Base-by-base conservation (phyloP, 2,888 invertebrate genomes). In the Amitus sp. region DNA sequence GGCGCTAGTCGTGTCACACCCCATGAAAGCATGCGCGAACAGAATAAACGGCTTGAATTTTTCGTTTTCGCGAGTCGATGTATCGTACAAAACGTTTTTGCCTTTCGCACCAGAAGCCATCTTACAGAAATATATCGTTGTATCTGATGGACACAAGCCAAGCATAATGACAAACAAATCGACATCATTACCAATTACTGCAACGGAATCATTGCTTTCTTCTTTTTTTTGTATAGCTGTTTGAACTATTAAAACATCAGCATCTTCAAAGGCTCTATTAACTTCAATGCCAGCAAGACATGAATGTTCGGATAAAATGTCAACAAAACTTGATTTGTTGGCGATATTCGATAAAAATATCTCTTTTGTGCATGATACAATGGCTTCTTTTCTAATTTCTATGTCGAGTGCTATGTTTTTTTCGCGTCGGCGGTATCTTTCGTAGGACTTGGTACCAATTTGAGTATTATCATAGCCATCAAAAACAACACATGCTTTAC, bases 261-360 rank as follows among this genome's bases (percentile, higher is more conserved):
- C 67, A 47, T 68, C 66, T 64, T 65, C 64, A 18, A 17, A 17
- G 6, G 68, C 62, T 43, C 62, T 37, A 39, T 47, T 37, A 1
- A 54, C 59, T 34, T 33, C 30, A 12, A 67, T 56, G 1, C 53
- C 49, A 47, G 40, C 27, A 3, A 6, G 2, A 2, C 6, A 2
- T 23, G 7, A 23, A 23, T 23, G 23, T 23, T 23, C 4, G 4
- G 23, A 47, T 12, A 68, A 39, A 15, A 65, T 23, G 2, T 28
- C 15, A 18, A 71, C 56, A 18, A 69, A 59, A 60, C 53, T 49
- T 7, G 48, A 37, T 55, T 68, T 66, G 43, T 68, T 71, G 7
- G 47, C 28, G 34, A 47, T 27, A 52, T 70, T 70, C 0, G 64
- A 55, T 1, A 71, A 33, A 51, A 70, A 71, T n/a, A n/a, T n/a